A percentile compares a stretch with the other conserved stretches of the same genome.
These are phyloP conservation scores for Pachycephala philippinensis DNA, from an alignment of 2,113 vertebrate genomes.

Conservation along the genomic window DNA sequence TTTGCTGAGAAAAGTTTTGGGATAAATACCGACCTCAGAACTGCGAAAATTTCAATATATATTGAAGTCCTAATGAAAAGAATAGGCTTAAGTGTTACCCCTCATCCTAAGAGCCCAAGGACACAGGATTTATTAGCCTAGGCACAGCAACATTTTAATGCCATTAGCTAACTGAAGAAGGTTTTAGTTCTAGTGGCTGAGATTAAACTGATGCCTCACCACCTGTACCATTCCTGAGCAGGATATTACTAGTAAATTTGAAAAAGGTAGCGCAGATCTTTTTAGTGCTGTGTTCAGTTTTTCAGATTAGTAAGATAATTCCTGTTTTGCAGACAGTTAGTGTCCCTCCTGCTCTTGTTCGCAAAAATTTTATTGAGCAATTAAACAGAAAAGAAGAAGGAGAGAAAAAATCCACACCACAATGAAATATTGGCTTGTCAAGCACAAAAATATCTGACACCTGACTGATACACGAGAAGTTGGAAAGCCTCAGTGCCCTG, in stretches of 20 bases:
- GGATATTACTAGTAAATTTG: background rate
- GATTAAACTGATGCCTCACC: background rate
- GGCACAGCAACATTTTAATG: background rate
- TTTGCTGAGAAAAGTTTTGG: background rate
- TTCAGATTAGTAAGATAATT: background rate
- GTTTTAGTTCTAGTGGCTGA: background rate
- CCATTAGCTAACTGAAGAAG: background rate
- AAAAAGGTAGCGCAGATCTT: background rate
- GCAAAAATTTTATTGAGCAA: background rate
- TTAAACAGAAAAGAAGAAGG: background rate
- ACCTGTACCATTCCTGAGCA: accelerated
- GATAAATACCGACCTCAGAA: background rate
- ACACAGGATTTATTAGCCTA: background rate
- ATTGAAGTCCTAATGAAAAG: background rate
- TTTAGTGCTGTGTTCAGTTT: background rate
- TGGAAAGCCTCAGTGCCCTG: background rate
- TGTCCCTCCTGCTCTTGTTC: background rate
- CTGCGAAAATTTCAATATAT: background rate
- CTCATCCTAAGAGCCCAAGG: background rate
- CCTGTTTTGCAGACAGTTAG: background rate
- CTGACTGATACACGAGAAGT: background rate
- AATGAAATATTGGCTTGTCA: background rate
- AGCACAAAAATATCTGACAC: background rate
- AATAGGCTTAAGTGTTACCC: background rate
- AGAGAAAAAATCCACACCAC: background rate